Base-by-base conservation (phyloP, 2,797 vertebrate species). In the Aplochiton taeniatus region DNA sequence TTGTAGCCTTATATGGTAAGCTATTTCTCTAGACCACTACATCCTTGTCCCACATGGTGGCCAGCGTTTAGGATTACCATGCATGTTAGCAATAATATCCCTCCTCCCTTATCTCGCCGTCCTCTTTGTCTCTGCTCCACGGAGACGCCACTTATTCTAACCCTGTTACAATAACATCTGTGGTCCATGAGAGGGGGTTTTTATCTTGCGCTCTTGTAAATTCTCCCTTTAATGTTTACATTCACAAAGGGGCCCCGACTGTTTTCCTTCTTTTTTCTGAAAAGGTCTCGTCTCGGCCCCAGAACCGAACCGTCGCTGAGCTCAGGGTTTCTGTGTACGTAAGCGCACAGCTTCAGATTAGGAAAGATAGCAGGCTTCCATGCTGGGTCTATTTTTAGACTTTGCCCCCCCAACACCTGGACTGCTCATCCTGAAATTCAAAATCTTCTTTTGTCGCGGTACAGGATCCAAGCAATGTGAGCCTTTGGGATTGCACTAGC, bases 1-100 rank as follows among this genome's bases (percentile, higher is more conserved):
- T 47, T 52, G 16, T 44, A 41, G 4, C 44, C 69, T 69, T 72
- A 78, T 65, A 70, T 68, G 67, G 63, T 71, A 66, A 76, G 66
- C 58, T 49, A 46, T 68, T 65, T 70, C 61, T 31, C 61, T 58
- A 61, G 69, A 60, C 49, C 13, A 13, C 56, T 59, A 54, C 53
- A 47, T 48, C 62, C 55, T 65, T 61, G 57, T 54, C 55, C 49
- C 61, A 67, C 52, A 56, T 17, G 68, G 58, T 52, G 64, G 71
- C 63, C 65, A 61, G 55, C 45, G 49, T 65, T 53, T 68, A 55
- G 64, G 68, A 58, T 66, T 61, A 68, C 61, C 60, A 58, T 63
- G 68, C 68, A 75, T 73, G 69, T 75, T 73, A 69, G 66, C 74
- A 62, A 66, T 70, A 78, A 72, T 56, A 56, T 66, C 63, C 59